Percentiles rank a stretch among this genome's conserved stretches.
These are phyloP conservation scores for Linnaemya vulpina DNA, from an alignment of 2,888 invertebrate genomes.

Conservation along the genomic window DNA sequence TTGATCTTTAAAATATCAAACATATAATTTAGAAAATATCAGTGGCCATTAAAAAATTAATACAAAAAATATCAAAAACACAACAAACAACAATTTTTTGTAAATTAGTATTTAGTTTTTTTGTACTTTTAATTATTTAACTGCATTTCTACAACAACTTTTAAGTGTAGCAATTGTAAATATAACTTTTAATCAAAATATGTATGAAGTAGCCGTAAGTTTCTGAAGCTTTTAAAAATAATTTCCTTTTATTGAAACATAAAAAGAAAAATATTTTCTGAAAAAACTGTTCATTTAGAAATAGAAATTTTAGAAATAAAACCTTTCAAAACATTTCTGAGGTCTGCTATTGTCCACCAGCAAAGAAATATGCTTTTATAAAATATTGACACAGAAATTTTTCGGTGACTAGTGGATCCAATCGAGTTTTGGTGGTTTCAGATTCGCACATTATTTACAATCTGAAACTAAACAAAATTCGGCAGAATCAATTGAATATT, in stretches of 20 bases:
- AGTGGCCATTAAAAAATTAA: conserved; percentile 73
- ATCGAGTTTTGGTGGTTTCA: too few relatives aligned
- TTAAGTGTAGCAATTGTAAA: conserved; percentile 10
- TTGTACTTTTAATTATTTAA: conserved; percentile 9
- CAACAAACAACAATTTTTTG: conserved; percentile 35
- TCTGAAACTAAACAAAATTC: too few relatives aligned
- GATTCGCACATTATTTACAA: too few relatives aligned
- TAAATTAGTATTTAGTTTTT: conserved; percentile 57
- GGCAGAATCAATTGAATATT: too few relatives aligned
- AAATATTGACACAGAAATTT: too few relatives aligned
- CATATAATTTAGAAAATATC: conserved; percentile 47
- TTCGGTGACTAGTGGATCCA: too few relatives aligned
- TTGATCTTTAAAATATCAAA: conserved; percentile 17
- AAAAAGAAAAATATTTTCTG: conserved; percentile 40
- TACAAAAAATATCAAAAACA: conserved; percentile 39
- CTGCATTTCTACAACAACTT: conserved; percentile 27
- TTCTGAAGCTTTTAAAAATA: conserved; percentile 17
- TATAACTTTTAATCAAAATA: conserved; percentile 12
- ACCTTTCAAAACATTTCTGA: too few relatives aligned
- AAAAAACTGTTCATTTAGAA: background rate
- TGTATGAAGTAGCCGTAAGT: background rate
- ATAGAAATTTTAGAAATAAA: too few relatives aligned
- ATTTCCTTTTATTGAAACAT: conserved; percentile 19
- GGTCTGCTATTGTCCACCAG: too few relatives aligned
- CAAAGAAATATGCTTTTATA: too few relatives aligned